Base-by-base conservation (phyloP, 2,113 vertebrate genomes). In the Rhodinocichla rosea region DNA sequence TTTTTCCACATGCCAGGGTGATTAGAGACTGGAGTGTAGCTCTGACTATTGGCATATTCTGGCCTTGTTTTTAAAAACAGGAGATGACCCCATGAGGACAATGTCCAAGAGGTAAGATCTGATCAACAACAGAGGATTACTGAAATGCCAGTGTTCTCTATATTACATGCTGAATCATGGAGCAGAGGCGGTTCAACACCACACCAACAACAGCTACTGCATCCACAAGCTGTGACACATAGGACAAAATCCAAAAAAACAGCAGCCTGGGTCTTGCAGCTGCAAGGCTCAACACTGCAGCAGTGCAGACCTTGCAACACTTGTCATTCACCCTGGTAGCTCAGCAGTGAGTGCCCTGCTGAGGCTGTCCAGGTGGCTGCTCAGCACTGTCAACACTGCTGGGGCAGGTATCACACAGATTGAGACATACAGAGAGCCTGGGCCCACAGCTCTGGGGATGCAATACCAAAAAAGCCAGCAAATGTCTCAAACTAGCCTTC, bases 321-420 rank as follows among this genome's bases (percentile, higher is more conserved):
- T 17, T 4, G 22, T 20, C 11, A 7, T 12, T 70, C 20, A 7
- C 2, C 9, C 11, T 2, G 0, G 14, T 15, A 35, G 18, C 24
- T 83, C 23, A 52, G n/a, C 30, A 70, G 33, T 0, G 0, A 57
- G 32, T 11, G 6, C 7, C 32, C 56, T 49, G n/a, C 30, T 60
- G 70, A 39, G 6, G 4, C 15, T 40, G 47, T 2, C 11, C 0
- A 0, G 15, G 27, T 1, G 1, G 14, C 49, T 77, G 22, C 32
- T 74, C 8, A 0, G 33, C 3, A 7, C 23, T 50, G 35, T 22
- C 44, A 64, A 17, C 1, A 1, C 32, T 49, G 18, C 30, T 87
- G 59, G 8, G 19, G 10, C 26, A 47, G 13, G 4, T 20, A 3
- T 64, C 55, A 24, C 20, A 23, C 15, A 13, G 15, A 64, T 28